A percentile compares a stretch with the other conserved stretches of the same genome.
phyloP scores from a whole-genome alignment of 2,888 invertebrate genomes.

The Pandemis cinnamomeana region DNA sequence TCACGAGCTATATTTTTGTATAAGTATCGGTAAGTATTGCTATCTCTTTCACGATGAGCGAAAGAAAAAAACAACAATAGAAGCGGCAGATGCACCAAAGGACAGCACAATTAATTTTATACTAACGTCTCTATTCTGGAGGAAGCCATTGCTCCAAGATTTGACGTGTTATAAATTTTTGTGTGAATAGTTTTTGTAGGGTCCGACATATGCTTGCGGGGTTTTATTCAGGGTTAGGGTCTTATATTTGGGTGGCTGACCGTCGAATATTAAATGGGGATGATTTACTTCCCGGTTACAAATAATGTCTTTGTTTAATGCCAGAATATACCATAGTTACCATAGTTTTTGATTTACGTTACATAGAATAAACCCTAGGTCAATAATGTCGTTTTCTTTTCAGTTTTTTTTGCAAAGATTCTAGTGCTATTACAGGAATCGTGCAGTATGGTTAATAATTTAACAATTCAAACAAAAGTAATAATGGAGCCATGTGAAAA shows the following conservation, averaged over 20 bases:
- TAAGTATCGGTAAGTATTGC: background rate
- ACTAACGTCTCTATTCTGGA: conserved; percentile 78
- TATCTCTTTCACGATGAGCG: conserved; percentile 36
- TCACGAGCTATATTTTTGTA: background rate
- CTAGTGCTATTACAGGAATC: background rate
- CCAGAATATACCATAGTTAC: background rate
- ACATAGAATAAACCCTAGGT: too few relatives aligned
- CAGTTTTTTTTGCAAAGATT: background rate
- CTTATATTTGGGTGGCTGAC: conserved; percentile 14
- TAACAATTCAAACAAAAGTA: conserved; percentile 4
- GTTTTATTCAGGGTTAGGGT: conserved; percentile 56
- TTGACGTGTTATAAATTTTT: conserved; percentile 83
- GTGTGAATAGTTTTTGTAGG: conserved; percentile 67
- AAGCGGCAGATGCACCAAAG: conserved; percentile 74
- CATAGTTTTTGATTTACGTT: background rate
- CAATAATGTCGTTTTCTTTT: background rate
- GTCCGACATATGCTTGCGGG: conserved; percentile 60
- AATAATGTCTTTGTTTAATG: conserved; percentile 6
- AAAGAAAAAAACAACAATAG: conserved; percentile 65
- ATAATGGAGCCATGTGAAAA: conserved; percentile 52
- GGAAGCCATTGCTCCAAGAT: conserved; percentile 81
- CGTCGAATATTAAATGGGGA: conserved; percentile 2
- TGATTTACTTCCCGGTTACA: background rate
- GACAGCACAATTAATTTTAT: conserved; percentile 81
- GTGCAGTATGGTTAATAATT: background rate